Base-by-base conservation (phyloP, 1,140 invertebrate species). In the Caenorhabditis remanei region DNA sequence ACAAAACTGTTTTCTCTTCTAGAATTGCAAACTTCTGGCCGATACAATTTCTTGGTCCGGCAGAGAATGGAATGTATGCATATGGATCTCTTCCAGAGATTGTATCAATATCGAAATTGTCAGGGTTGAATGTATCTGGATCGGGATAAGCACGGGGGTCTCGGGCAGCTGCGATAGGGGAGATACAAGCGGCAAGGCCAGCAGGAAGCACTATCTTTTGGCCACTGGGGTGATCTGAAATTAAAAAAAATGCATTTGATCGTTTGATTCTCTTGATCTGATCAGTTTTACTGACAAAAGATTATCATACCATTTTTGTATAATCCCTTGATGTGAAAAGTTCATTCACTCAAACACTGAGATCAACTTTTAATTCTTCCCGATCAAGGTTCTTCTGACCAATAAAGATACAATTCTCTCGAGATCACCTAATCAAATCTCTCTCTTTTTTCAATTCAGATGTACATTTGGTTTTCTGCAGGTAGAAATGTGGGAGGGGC, bases 101-200 rank as follows among this genome's bases (percentile, higher is more conserved):
- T 87, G 95, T 95, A 92, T 97, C 96, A 0, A 96, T 95, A 67
- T 96, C 93, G 94, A 98, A 98, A 91, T 97, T 95, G 88, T 98
- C 96, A 0, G 97, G 97, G 93, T 97, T 94, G 92, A 97, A 98
- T 85, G 93, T 94, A 48, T 96, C 94, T 0, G 97, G 96, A 92
- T 98, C 95, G 0, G 96, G 95, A 92, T 95, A 98, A 87, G 95
- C 94, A 88, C 96, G 95, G 7, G 94, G 93, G 85, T 95, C 94
- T 79, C 96, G 95, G 93, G 97, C 96, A 48, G 96, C 92, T 88
- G 95, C 94, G 91, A 94, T 95, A 0, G 92, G 91, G 2, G 92
- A 91, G 53, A 96, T 94, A 0, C 96, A 92, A 0, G 95, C 94
- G 0, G 95, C 95, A 4, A 94, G 93, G 32, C 95, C 95, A 61